Evolutionary conservation across 2,888 invertebrate species (phyloP).

Genomic region (Apotomis turbidana): DNA sequence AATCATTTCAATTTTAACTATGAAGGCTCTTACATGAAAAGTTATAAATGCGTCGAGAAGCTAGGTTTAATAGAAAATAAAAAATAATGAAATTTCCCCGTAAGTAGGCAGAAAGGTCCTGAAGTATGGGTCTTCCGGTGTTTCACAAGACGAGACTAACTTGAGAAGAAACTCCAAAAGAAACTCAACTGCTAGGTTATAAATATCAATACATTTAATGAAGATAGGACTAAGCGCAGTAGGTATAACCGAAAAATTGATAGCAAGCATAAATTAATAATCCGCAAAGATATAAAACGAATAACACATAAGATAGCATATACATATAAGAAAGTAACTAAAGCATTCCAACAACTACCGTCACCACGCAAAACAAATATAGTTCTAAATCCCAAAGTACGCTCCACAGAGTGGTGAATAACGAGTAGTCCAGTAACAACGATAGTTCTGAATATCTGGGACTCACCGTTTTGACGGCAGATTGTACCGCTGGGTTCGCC

Average conservation of each 20-base stretch:
- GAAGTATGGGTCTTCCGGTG: no score
- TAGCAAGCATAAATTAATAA: background rate
- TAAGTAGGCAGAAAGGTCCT: no score
- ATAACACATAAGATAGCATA: conserved; percentile 13
- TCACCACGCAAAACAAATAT: conserved; percentile 37
- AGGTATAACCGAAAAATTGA: background rate
- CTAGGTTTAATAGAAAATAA: no score
- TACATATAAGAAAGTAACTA: conserved; percentile 43
- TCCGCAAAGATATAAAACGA: background rate
- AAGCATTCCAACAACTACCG: conserved; percentile 47
- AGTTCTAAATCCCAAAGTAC: conserved; percentile 45
- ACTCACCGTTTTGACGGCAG: conserved; percentile 97
- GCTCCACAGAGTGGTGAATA: conserved; percentile 65
- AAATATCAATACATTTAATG: no score
- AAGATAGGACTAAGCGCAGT: no score
- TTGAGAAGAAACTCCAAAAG: no score
- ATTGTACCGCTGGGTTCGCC: conserved; percentile 97
- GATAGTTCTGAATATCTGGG: conserved; percentile 45
- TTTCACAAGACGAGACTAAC: no score
- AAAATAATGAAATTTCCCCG: no score
- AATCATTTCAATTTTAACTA: no score
- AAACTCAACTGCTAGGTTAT: no score
- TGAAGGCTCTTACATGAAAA: no score
- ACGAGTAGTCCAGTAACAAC: conserved; percentile 39
- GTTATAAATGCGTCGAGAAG: no score